A percentile compares a stretch with the other conserved stretches of the same genome.
phyloP scores from a whole-genome alignment of 2,113 vertebrate genomes.

The Planiliza haematocheilus region DNA sequence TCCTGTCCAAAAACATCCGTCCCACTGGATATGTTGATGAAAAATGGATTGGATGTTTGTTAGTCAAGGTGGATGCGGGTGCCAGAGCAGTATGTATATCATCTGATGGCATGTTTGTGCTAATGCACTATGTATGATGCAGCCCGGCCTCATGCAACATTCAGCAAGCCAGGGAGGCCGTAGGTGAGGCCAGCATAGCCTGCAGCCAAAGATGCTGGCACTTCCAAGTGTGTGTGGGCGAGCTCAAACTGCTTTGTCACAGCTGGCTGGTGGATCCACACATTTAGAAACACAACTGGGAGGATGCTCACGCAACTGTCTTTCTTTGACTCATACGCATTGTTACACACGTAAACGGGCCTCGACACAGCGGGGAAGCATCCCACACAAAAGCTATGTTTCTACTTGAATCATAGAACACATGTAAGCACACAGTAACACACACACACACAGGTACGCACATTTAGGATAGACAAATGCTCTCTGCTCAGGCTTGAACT shows the following conservation, averaged over 20 bases:
- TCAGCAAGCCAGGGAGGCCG: conserved; percentile 79
- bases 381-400: conserved; percentile 29
- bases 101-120: conserved; percentile 82
- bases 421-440: conserved; percentile 10
- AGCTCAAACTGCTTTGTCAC: conserved; percentile 50
- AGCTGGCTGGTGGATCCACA: conserved; percentile 61
- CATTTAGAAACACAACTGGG: conserved; percentile 61
- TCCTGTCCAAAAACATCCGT: conserved; percentile 52
- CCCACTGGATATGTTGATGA: conserved; percentile 80
- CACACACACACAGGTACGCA: conserved; percentile 23
- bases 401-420: conserved; percentile 17
- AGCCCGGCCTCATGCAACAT: conserved; percentile 81
- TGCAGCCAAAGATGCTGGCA: conserved; percentile 70
- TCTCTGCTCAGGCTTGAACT: conserved; percentile 49
- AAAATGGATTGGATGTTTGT: conserved; percentile 85
- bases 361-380: conserved; percentile 31
- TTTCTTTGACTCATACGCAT: conserved; percentile 38
- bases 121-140: conserved; percentile 86
- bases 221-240: conserved; percentile 38
- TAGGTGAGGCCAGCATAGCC: conserved; percentile 81
- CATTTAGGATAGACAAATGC: conserved; percentile 10
- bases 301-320: conserved; percentile 54
- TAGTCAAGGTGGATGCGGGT: conserved; percentile 84
- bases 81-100: conserved; percentile 79
- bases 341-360: conserved; percentile 54